A percentile compares a stretch with the other conserved stretches of the same genome.
These are phyloP conservation scores for Florisuga fusca DNA, from an alignment of 2,797 vertebrate species.

Conservation along the genomic window DNA sequence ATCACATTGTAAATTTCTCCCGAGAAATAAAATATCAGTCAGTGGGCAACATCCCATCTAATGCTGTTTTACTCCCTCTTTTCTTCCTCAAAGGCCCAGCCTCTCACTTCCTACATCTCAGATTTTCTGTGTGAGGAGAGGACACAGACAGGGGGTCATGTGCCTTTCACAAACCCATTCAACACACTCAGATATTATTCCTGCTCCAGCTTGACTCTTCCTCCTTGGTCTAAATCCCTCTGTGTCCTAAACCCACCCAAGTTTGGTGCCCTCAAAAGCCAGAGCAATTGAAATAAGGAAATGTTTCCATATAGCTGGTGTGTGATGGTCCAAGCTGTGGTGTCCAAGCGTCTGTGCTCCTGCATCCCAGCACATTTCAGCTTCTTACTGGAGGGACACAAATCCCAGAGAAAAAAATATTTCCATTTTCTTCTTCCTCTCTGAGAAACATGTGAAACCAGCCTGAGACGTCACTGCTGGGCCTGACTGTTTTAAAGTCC, in stretches of 20 bases:
- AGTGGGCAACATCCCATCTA: conserved; percentile 15
- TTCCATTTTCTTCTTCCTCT: not conserved
- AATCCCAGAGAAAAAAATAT: not conserved
- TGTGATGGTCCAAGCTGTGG: not conserved
- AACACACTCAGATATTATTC: not conserved
- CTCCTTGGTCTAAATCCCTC: not conserved
- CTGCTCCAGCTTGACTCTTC: not conserved
- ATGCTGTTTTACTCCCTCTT: not conserved
- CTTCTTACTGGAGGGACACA: not conserved
- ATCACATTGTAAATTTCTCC: conserved; percentile 49
- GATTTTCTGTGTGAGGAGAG: not conserved
- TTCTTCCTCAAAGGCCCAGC: not conserved
- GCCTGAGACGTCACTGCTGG: not conserved
- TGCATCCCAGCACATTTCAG: not conserved
- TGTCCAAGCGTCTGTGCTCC: not conserved
- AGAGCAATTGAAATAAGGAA: not conserved
- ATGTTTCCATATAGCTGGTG: not conserved
- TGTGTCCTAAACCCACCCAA: not conserved
- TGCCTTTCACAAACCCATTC: not conserved
- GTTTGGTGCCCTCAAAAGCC: not conserved
- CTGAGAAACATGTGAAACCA: not conserved
- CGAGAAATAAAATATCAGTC: conserved; percentile 41
- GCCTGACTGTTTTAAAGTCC: not conserved
- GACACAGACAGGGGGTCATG: not conserved
- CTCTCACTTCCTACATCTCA: not conserved